Percentiles rank a stretch among this genome's conserved stretches.
phyloP scores from a whole-genome alignment of 2,113 vertebrate genomes.

The Chaetops frenatus region DNA sequence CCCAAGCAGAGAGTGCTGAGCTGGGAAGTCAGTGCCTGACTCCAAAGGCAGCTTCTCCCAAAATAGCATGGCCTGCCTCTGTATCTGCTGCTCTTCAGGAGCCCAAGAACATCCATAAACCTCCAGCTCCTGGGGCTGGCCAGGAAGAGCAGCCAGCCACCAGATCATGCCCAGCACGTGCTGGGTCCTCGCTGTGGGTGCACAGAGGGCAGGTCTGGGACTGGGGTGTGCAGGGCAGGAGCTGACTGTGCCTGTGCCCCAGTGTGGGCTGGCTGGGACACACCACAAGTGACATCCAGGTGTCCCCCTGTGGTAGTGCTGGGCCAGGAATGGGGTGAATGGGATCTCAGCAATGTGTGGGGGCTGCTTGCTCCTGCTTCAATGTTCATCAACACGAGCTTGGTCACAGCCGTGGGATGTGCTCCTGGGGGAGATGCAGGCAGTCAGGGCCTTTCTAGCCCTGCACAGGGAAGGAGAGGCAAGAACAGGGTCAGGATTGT shows the following conservation, averaged over 20 bases:
- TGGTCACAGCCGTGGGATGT: background rate
- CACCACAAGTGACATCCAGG: rapidly evolving
- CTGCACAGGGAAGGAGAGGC: background rate
- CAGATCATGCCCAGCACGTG: background rate
- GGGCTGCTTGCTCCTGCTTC: background rate
- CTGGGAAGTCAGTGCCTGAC: background rate
- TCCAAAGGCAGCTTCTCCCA: background rate
- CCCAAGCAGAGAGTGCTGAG: background rate
- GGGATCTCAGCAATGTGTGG: background rate
- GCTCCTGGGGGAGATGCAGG: too few species aligned
- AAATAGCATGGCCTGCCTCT: background rate
- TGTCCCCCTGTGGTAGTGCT: too few species aligned
- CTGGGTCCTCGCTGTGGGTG: background rate
- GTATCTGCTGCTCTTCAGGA: background rate
- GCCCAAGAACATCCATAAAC: background rate
- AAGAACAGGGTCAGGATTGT: background rate
- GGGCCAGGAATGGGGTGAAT: background rate
- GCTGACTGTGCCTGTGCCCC: background rate
- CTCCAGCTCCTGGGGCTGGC: background rate
- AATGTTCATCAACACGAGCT: rapidly evolving
- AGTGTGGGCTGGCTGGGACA: background rate
- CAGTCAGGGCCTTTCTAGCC: background rate
- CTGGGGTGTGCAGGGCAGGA: rapidly evolving
- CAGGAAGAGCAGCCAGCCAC: background rate
- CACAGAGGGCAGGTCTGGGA: background rate